Evolutionary conservation across 1,140 invertebrate species (phyloP), one percentile per base, ranked within the genome.

Genomic region (Neodiprion pinetum): DNA sequence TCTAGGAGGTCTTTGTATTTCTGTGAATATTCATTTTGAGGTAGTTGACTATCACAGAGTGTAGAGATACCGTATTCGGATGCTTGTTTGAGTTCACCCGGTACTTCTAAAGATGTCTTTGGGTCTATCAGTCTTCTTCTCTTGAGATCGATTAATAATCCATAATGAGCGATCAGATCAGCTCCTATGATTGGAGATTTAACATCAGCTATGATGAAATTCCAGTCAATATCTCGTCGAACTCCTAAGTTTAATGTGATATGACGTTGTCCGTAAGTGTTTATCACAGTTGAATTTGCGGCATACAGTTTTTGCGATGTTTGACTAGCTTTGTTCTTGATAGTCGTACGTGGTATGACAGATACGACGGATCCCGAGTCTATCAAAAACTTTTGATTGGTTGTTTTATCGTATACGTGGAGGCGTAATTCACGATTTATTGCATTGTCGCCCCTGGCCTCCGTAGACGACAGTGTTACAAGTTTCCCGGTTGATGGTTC

Each of bases 121-220:
- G 53, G 11, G 70, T 87, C 84, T 5, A 85, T 77, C 40, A 87
- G 71, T 65, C 73, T 73, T 9, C 74, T 67, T 9, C 76, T 72
- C 10, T 75, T 72, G 9, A 86, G 40, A 72, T 87, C 85, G 0
- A 85, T 79, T 10, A 85, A 21, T n/a, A 88, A 50, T 8, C 79
- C 74, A 72, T 79, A 81, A 72, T 84, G 67, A 0, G 53, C 48
- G 21, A 89, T 70, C 53, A 88, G 85, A 72, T 88, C 86, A 5
- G 86, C 84, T 48, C 86, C 86, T 0, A 88, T 79, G 3, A 88
- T 87, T 1, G 87, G 79, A 48, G 81, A 78, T 0, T 73, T 75
- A 0, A 86, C 82, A 17, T 83, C 79, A 3, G 85, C 85, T 7
- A 88, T 75, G 17, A 86, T 79, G 65, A 88, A 88, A 3, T 76